A percentile compares a stretch with the other conserved stretches of the same genome.
These are phyloP conservation scores for Macrosiphum euphorbiae DNA, from an alignment of 2,888 invertebrate genomes.

Conservation along the genomic window DNA sequence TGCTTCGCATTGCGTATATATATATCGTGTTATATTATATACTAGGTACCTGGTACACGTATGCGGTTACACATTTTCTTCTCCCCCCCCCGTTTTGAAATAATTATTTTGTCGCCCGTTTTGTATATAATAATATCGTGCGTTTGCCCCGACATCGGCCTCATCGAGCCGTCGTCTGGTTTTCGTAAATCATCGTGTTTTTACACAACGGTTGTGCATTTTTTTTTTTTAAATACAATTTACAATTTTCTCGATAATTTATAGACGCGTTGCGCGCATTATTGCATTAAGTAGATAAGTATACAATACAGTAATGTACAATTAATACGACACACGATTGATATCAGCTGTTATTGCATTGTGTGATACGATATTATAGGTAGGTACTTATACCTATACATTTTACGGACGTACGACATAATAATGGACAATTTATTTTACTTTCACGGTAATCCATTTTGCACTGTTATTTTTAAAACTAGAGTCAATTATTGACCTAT, in stretches of 20 bases:
- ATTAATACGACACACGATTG: no score
- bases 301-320: no score
- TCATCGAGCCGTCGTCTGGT: slow-evolving; percentile 5
- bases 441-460: no score
- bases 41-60: neutral
- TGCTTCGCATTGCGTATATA: neutral
- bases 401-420: no score
- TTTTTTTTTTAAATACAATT: neutral
- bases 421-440: no score
- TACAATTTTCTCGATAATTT: neutral
- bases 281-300: neutral
- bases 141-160: neutral
- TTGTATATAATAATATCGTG: slow-evolving; percentile 31
- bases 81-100: neutral
- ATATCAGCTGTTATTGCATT: no score
- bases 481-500: no score
- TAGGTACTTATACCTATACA: no score
- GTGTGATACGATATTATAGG: no score
- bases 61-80: neutral
- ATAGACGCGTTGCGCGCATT: neutral
- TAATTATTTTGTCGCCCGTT: slow-evolving; percentile 39
- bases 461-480: no score
- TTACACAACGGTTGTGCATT: neutral
- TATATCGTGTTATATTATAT: neutral
- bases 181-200: neutral